Evolutionary conservation across 2,113 vertebrate genomes (phyloP).

Genomic region (Bothrops jararaca): DNA sequence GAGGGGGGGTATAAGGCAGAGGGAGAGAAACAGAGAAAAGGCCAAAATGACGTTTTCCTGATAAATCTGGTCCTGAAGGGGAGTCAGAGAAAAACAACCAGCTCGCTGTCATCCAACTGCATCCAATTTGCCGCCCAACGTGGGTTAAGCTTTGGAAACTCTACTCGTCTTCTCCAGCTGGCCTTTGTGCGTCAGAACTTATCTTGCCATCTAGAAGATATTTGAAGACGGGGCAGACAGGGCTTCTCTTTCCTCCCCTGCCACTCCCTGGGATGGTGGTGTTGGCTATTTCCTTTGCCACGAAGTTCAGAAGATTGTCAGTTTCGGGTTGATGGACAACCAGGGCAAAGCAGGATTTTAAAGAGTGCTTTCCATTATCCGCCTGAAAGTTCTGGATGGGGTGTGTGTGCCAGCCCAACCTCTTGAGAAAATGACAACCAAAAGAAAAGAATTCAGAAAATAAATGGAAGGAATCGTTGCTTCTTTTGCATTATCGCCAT

Average conservation of each 20-base stretch:
- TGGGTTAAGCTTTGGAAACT: not conserved
- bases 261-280: not conserved
- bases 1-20: no score
- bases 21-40: not conserved
- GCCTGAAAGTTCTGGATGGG: not conserved
- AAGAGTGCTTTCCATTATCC: not conserved
- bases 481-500: no score
- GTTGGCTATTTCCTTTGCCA: not conserved
- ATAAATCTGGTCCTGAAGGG: not conserved
- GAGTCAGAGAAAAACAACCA: not conserved
- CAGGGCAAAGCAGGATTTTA: not conserved
- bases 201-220: not conserved
- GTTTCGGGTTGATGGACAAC: not conserved
- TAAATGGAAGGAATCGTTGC: rapidly evolving
- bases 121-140: not conserved
- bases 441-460: not conserved
- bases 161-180: not conserved
- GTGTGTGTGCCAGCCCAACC: not conserved
- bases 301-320: not conserved
- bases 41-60: not conserved
- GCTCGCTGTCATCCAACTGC: not conserved
- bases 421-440: not conserved
- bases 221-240: not conserved
- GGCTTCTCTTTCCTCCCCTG: not conserved
- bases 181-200: not conserved